A percentile compares a stretch with the other conserved stretches of the same genome.
phyloP scores from a whole-genome alignment of 2,113 vertebrate genomes.

The Poeciliopsis retropinna region DNA sequence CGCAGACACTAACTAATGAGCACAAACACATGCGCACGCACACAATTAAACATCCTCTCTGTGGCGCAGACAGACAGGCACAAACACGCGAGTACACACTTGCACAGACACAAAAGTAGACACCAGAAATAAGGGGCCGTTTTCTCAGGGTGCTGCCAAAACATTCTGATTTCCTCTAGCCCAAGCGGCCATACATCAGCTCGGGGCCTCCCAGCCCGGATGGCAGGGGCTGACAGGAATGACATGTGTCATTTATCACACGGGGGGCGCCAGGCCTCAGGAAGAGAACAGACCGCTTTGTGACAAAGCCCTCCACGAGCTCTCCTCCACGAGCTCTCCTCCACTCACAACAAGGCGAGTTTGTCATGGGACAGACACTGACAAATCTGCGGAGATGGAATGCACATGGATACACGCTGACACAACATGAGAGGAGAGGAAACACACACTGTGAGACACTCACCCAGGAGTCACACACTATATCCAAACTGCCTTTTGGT shows the following conservation, averaged over 20 bases:
- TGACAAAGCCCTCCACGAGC: constrained; percentile 76
- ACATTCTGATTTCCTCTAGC: constrained; percentile 95
- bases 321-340: constrained; percentile 65
- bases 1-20: constrained; percentile 42
- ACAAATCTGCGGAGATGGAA: constrained; percentile 66
- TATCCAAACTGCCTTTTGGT: constrained; percentile 7
- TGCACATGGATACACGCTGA: constrained; percentile 65
- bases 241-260: constrained; percentile 99
- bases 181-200: constrained; percentile 91
- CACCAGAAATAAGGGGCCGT: constrained; percentile 86
- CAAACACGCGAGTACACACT: constrained; percentile 52
- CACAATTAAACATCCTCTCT: constrained; percentile 66
- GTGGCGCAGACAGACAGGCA: constrained; percentile 57
- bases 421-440: constrained; percentile 61
- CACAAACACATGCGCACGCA: constrained; percentile 48
- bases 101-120: constrained; percentile 37
- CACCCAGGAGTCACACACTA: constrained; percentile 24
- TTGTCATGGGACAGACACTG: constrained; percentile 68
- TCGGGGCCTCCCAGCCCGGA: constrained; percentile 91
- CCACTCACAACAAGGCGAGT: constrained; percentile 60
- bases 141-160: constrained; percentile 92
- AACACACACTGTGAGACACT: constrained; percentile 47
- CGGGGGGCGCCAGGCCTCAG: constrained; percentile 92
- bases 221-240: constrained; percentile 98
- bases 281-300: constrained; percentile 77